Base-by-base conservation (phyloP, 2,797 vertebrate species). In the Octomys mimax region DNA sequence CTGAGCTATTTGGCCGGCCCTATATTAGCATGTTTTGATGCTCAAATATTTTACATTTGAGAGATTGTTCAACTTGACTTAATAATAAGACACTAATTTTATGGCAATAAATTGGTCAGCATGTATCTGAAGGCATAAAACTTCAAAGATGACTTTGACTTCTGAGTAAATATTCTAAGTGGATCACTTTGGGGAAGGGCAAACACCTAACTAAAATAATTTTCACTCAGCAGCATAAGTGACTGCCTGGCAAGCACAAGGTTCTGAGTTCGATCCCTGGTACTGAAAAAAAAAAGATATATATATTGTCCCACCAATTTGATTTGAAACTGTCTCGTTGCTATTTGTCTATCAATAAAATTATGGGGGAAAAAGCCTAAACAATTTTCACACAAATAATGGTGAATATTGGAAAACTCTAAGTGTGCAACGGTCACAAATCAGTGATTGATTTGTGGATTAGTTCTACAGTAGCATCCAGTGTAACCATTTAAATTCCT, bases 381-480 rank as follows among this genome's bases (percentile, higher is more conserved):
- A 4, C 16, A 57, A 57, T 57, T 61, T 61, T 24, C 22, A 61
- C 7, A 24, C 5, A 24, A 61, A 24, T 42, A 19, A 36, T 26
- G 22, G 26, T 3, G 33, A 81, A 87, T 22, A 31, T 1, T 36
- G 22, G 39, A 19, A 46, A 59, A 59, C 28, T 49, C 22, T 39
- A 39, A 91, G 18, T 11, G 8, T 39, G 70, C 8, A 0, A 1
- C 39, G 33, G 3, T 2, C 39, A 49, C 18, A 57, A 33, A 68
- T 11, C 66, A n/a, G 4, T 2, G 49, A 31, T 31, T 66, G 19
- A 49, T 13, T 6, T 21, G 19, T 3, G 22, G 33, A 21, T 33
- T 18, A 1, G 28, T 39, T 52, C 12, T 0, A 0, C 1, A 1
- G 36, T 6, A 14, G 10, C 22, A 19, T 2, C 42, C 28, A 16